Evolutionary conservation across 2,797 vertebrate species (phyloP).

Genomic region (Neosalanx taihuensis): DNA sequence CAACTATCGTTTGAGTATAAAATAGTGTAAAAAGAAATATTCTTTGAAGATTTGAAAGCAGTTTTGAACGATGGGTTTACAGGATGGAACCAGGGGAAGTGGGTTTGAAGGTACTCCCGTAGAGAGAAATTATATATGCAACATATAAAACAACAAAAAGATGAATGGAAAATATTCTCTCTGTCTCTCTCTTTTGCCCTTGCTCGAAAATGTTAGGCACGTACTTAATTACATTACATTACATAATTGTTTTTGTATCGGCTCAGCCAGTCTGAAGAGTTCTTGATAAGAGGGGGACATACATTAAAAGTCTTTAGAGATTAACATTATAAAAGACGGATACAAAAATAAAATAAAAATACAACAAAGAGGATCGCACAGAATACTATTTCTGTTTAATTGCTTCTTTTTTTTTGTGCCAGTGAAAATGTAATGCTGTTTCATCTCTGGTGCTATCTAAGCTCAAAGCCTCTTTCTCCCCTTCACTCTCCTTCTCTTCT

Average conservation of each 20-base stretch:
- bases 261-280: neutral
- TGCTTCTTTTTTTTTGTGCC: neutral
- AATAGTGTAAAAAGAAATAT: too few species aligned
- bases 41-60: neutral
- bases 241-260: neutral
- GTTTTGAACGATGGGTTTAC: neutral
- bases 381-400: too few species aligned
- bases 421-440: slow-evolving; percentile 31
- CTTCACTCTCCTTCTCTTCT: slow-evolving; percentile 16
- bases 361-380: too few species aligned
- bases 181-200: slow-evolving; percentile 4
- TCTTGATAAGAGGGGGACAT: neutral
- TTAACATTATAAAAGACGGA: neutral
- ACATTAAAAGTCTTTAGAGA: neutral
- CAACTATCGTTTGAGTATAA: too few species aligned
- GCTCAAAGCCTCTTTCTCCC: slow-evolving; percentile 13
- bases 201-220: neutral
- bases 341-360: neutral
- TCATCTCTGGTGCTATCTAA: neutral
- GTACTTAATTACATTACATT: too few species aligned
- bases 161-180: neutral
- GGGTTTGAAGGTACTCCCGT: too few species aligned
- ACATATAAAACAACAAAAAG: neutral
- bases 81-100: neutral
- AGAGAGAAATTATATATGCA: slow-evolving; percentile 9